Conservation (phyloP, 2,113 vertebrate species). For the Elachura formosa region DNA sequence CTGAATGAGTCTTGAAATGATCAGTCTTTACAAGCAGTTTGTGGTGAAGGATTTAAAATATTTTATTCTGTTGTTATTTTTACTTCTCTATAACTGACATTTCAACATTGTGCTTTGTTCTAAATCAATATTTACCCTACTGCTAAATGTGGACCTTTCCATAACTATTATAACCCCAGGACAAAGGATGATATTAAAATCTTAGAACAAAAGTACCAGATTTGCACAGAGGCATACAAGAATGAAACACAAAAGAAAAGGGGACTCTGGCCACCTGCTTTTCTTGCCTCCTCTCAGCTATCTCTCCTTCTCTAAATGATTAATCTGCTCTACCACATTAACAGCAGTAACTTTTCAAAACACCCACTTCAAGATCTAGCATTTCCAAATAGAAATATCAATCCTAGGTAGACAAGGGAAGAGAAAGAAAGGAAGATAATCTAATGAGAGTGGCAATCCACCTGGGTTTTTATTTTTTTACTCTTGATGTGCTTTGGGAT, state of each 20-base stretch:
- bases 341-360: background rate
- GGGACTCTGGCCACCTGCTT: background rate
- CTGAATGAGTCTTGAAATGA: background rate
- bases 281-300: background rate
- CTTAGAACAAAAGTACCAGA: background rate
- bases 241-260: background rate
- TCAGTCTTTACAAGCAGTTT: background rate
- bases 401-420: background rate
- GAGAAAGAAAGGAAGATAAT: background rate
- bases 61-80: background rate
- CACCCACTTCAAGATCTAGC: background rate
- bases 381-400: constrained; percentile 6
- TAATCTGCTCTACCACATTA: background rate
- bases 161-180: background rate
- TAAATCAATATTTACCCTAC: background rate
- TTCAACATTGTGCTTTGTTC: background rate
- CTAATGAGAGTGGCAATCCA: background rate
- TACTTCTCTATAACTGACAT: background rate
- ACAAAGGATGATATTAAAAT: background rate
- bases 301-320: background rate
- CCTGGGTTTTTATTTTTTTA: background rate
- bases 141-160: background rate
- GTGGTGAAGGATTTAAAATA: background rate
- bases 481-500: background rate
- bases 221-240: background rate